A percentile compares a stretch with the other conserved stretches of the same genome.
These are phyloP conservation scores for Gopherus flavomarginatus DNA, from an alignment of 2,113 vertebrate species.

Conservation along the genomic window DNA sequence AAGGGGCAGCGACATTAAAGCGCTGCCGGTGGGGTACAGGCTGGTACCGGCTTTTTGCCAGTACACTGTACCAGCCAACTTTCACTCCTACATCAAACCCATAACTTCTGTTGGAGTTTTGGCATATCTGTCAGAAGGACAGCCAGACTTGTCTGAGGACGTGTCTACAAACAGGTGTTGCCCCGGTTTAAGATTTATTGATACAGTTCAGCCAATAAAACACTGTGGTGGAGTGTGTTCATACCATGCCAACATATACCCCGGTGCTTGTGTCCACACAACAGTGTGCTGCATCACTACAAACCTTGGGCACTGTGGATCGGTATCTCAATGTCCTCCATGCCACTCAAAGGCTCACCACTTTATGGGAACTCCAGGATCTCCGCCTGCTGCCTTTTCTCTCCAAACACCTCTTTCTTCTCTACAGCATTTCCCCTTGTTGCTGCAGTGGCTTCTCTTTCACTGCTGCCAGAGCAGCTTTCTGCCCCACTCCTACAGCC, in stretches of 20 bases:
- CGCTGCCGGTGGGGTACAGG: too few species aligned
- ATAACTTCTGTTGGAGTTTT: accelerated
- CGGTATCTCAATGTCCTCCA: accelerated
- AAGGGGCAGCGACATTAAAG: too few species aligned
- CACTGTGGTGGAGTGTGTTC: neutral
- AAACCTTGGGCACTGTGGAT: accelerated
- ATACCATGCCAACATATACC: neutral
- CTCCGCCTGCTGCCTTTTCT: accelerated
- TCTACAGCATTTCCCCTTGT: neutral
- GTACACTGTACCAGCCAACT: too few species aligned
- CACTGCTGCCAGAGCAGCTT: neutral
- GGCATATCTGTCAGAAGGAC: neutral
- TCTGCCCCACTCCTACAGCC: neutral
- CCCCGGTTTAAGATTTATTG: neutral
- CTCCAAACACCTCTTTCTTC: neutral
- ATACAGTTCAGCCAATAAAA: accelerated
- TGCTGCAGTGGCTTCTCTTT: accelerated
- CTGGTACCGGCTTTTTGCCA: too few species aligned
- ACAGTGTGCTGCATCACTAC: too few species aligned
- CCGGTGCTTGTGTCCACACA: neutral
- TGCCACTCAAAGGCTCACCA: neutral
- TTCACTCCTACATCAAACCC: accelerated
- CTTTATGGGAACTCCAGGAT: accelerated
- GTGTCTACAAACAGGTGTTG: neutral
- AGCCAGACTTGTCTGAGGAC: neutral